Evolutionary conservation across 2,888 invertebrate species (phyloP).

Genomic region (Oscheius onirici): DNA sequence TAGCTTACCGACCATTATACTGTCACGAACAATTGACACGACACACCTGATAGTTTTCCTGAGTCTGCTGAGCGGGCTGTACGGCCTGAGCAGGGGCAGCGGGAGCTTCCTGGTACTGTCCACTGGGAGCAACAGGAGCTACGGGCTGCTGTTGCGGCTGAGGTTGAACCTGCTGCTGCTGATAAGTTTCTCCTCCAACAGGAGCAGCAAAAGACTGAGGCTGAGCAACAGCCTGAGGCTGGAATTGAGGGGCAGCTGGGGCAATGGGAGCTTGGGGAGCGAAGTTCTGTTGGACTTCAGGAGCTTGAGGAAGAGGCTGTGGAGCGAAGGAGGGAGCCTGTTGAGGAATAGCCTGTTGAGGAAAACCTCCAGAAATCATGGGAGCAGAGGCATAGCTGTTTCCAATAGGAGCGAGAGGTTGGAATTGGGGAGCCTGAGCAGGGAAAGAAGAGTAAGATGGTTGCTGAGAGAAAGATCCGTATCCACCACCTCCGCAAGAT

Average conservation of each 20-base stretch:
- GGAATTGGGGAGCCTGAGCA: neutral
- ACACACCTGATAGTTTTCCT: conserved; percentile 23
- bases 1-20: neutral
- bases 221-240: conserved; percentile 21
- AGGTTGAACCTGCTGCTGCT: neutral
- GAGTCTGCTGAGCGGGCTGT: conserved; percentile 14
- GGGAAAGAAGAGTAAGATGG: no score
- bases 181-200: neutral
- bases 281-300: conserved; percentile 10
- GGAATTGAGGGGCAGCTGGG: conserved; percentile 2
- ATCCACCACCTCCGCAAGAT: conserved; percentile 31
- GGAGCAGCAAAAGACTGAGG: neutral
- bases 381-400: conserved; percentile 5
- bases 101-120: conserved; percentile 27
- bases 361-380: neutral
- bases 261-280: neutral
- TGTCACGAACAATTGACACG: neutral
- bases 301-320: conserved; percentile 1
- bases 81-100: conserved; percentile 9
- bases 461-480: neutral
- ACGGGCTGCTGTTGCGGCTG: conserved; percentile 5
- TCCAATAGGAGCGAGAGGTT: neutral
- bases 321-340: neutral
- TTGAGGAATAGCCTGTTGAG: neutral
- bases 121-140: conserved; percentile 19